Evolutionary conservation across 2,797 vertebrate species (phyloP).

Genomic region (Pyrocephalus nanus): DNA sequence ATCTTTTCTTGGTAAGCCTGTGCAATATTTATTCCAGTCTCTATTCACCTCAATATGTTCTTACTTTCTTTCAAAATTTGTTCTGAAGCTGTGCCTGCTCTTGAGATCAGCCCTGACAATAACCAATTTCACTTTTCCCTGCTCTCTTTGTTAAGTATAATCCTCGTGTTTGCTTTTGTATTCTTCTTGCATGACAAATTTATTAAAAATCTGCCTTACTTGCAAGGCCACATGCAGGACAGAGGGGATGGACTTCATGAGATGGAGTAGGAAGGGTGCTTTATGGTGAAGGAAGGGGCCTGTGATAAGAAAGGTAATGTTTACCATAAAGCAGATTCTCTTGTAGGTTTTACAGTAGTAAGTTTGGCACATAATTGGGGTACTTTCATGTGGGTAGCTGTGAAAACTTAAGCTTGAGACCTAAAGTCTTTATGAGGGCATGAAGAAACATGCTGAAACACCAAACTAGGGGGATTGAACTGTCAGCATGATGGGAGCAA

Average conservation of each 20-base stretch:
- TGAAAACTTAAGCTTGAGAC: not conserved
- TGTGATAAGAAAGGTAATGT: not conserved
- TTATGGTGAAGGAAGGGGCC: not conserved
- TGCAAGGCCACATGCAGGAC: not conserved
- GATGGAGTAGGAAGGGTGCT: not conserved
- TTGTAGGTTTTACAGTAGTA: not conserved
- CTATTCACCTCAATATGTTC: not conserved
- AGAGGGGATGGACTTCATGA: not conserved
- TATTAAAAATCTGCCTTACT: not conserved
- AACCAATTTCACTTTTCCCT: not conserved
- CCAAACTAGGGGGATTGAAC: not conserved
- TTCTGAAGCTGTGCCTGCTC: not conserved
- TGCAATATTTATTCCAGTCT: not conserved
- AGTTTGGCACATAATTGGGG: not conserved
- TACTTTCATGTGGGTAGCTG: not conserved
- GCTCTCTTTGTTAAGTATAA: not conserved
- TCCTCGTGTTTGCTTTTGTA: not conserved
- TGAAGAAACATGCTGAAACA: not conserved
- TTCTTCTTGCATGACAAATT: not conserved
- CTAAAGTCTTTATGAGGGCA: not conserved
- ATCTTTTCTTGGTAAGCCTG: not conserved
- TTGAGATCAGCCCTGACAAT: not conserved
- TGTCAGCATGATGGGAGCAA: not conserved
- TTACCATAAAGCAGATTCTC: not conserved
- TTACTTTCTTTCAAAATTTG: not conserved